Conservation (phyloP, 2,113 vertebrate species). For the Odocoileus virginianus region DNA sequence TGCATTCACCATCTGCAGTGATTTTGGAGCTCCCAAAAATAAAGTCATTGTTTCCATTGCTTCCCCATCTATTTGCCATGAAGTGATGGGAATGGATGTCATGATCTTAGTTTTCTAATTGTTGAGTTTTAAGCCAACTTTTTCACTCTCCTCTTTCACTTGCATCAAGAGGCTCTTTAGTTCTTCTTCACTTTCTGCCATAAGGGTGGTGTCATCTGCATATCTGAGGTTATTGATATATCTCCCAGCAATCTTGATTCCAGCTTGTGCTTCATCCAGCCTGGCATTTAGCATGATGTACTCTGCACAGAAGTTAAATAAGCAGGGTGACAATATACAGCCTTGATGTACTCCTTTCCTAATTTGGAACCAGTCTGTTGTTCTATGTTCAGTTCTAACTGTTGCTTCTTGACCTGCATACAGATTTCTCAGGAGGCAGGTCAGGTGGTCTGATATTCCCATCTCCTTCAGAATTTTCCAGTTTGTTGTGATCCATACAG, state of each 20-base stretch:
- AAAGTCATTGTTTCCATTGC: neutral
- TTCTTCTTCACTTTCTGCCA: neutral
- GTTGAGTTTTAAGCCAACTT: neutral
- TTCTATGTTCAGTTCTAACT: neutral
- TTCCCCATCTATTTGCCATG: neutral
- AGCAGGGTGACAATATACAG: neutral
- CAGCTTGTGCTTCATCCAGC: neutral
- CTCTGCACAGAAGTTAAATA: neutral
- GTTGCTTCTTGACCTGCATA: neutral
- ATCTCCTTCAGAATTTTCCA: neutral
- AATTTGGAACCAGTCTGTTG: neutral
- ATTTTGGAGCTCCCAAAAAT: accelerated
- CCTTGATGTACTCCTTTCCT: neutral
- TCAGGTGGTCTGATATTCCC: neutral
- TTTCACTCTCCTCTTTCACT: neutral
- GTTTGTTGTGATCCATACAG: neutral
- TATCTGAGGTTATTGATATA: neutral
- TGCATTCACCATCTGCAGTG: neutral
- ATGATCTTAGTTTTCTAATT: neutral
- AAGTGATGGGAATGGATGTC: neutral
- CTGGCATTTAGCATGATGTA: neutral
- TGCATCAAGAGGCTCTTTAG: neutral
- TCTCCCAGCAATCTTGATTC: neutral
- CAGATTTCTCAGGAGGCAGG: neutral
- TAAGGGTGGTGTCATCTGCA: neutral